Conservation (phyloP, 2,888 invertebrate genomes). For the Silvanus unidentatus region DNA sequence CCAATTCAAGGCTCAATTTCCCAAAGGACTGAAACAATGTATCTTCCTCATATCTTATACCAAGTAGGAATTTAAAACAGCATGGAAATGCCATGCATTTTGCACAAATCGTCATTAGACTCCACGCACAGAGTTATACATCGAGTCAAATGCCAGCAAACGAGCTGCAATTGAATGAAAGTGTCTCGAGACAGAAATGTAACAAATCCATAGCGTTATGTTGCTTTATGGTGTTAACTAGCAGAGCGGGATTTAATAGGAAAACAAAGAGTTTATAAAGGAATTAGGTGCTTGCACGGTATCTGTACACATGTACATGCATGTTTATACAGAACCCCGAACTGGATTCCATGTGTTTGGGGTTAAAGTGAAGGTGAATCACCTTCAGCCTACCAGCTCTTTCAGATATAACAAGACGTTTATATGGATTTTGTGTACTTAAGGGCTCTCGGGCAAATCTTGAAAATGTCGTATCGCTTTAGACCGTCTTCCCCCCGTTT, state of each 20-base stretch:
- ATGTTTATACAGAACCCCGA: constrained; percentile 4
- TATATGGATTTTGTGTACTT: constrained; percentile 41
- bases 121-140: no score
- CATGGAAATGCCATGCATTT: no score
- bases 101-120: no score
- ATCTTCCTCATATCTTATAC: constrained; percentile 27
- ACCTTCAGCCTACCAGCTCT: constrained; percentile 23
- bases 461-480: constrained; percentile 40
- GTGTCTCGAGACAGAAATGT: no score
- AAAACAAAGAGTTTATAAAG: no score
- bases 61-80: constrained; percentile 3
- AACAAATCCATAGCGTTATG: no score
- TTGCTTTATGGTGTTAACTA: no score
- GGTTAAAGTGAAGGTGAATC: constrained; percentile 17
- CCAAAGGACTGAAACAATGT: constrained; percentile 27
- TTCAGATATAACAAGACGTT: constrained; percentile 35
- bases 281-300: no score
- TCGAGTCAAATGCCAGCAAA: no score
- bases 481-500: constrained; percentile 25
- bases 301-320: constrained; percentile 18
- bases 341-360: no score
- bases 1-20: constrained; percentile 28
- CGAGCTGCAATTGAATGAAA: no score
- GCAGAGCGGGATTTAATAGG: no score
- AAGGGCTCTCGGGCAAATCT: constrained; percentile 41